These are phyloP conservation scores for rat (Rattus norvegicus) DNA, from an alignment of 2,113 vertebrate species.

Conservation along the genomic window GRCr8 NC_086027.1:5399001-5399500, in stretches of 20 bases:
- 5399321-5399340: constrained; percentile 68
- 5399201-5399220: constrained; percentile 66
- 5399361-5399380: constrained; percentile 74
- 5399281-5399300: constrained; percentile 66
- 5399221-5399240: constrained; percentile 53
- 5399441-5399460: constrained; percentile 57
- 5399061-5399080: neutral
- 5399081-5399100: neutral
- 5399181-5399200: neutral
- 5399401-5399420: constrained; percentile 76
- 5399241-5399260: constrained; percentile 59
- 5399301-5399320: constrained; percentile 41
- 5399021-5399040: neutral
- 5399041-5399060: neutral
- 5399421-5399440: constrained; percentile 76
- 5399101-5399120: neutral
- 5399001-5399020: neutral
- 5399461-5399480: constrained; percentile 73
- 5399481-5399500: constrained; percentile 49
- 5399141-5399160: neutral
- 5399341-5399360: constrained; percentile 68
- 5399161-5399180: constrained; percentile 3
- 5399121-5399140: neutral
- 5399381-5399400: constrained; percentile 81
- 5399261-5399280: neutral